These are phyloP conservation scores for Siphonodentalium dalli DNA, from an alignment of 2,888 invertebrate species.

Conservation along the genomic window DNA sequence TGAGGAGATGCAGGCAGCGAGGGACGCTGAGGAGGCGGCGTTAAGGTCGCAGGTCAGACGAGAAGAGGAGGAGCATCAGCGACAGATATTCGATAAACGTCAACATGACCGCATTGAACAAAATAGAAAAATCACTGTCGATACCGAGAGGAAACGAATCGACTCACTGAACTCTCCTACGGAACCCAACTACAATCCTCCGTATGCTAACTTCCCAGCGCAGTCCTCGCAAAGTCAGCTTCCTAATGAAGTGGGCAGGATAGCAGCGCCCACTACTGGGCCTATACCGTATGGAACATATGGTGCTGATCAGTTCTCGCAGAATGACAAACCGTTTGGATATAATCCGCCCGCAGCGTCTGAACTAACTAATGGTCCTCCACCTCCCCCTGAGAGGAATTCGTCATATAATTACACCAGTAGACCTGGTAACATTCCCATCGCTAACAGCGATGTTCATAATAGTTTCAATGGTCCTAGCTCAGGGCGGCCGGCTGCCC, in stretches of 20 bases:
- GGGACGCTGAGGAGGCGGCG: slow-evolving; percentile 67
- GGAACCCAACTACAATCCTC: slow-evolving; percentile 35
- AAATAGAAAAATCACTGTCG: slow-evolving; percentile 44
- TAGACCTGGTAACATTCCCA: background rate
- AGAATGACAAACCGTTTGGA: slow-evolving; percentile 24
- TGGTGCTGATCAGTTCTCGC: too few relatives aligned
- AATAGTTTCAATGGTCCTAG: slow-evolving; percentile 11
- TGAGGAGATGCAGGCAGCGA: slow-evolving; percentile 60
- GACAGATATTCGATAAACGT: slow-evolving; percentile 40
- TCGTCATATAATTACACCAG: slow-evolving; percentile 73
- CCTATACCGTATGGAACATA: too few relatives aligned
- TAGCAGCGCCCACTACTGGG: too few relatives aligned
- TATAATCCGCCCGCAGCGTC: slow-evolving; percentile 10
- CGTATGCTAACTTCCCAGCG: slow-evolving; percentile 47
- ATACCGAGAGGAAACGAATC: slow-evolving; percentile 43
- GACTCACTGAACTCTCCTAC: slow-evolving; percentile 34
- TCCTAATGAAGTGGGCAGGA: too few relatives aligned
- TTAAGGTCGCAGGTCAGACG: slow-evolving; percentile 66
- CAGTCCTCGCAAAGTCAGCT: slow-evolving; percentile 34
- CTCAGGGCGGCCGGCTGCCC: slow-evolving; percentile 14
- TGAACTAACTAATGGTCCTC: slow-evolving; percentile 33
- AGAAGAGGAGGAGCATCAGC: slow-evolving; percentile 56
- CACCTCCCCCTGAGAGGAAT: slow-evolving; percentile 84
- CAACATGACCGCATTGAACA: slow-evolving; percentile 41
- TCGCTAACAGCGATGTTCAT: slow-evolving; percentile 23